Percentiles rank a stretch among this genome's conserved stretches.
phyloP scores from a whole-genome alignment of 2,113 vertebrate genomes.

The Plestiodon gilberti region DNA sequence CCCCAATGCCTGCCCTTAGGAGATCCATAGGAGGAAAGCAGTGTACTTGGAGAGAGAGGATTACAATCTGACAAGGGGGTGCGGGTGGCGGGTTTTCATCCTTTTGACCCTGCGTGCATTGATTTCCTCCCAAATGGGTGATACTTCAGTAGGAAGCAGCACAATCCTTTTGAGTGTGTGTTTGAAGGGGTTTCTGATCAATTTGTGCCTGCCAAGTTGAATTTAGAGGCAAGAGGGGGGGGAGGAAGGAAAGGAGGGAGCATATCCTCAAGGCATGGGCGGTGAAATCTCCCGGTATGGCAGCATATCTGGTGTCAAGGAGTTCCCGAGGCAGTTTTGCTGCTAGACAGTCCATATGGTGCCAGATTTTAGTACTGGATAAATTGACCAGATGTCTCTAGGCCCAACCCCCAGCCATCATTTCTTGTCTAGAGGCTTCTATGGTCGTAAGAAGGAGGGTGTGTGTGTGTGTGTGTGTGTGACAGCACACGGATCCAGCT shows the following conservation, averaged over 20 bases:
- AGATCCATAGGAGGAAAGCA: constrained; percentile 6
- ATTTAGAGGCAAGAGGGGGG: neutral
- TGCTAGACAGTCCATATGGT: neutral
- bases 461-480: no score
- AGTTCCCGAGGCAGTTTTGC: neutral
- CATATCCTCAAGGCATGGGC: neutral
- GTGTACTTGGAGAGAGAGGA: neutral
- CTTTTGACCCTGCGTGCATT: constrained; percentile 72
- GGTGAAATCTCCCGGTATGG: neutral
- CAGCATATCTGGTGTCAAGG: neutral
- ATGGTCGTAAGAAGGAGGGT: neutral
- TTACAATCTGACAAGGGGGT: neutral
- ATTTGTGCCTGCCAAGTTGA: constrained; percentile 53
- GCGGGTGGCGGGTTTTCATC: constrained; percentile 10
- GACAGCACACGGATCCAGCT: neutral
- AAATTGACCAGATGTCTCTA: neutral
- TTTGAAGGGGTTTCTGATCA: constrained; percentile 76
- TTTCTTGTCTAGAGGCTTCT: neutral
- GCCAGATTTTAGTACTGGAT: neutral
- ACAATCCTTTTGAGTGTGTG: constrained; percentile 80
- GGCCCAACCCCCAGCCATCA: neutral
- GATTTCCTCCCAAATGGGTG: constrained; percentile 84
- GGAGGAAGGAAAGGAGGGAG: neutral
- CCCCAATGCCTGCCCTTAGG: constrained; percentile 17
- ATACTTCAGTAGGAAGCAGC: constrained; percentile 69